These are phyloP conservation scores for Epinotia demarniana DNA, from an alignment of 2,888 invertebrate species.

Conservation along the genomic window DNA sequence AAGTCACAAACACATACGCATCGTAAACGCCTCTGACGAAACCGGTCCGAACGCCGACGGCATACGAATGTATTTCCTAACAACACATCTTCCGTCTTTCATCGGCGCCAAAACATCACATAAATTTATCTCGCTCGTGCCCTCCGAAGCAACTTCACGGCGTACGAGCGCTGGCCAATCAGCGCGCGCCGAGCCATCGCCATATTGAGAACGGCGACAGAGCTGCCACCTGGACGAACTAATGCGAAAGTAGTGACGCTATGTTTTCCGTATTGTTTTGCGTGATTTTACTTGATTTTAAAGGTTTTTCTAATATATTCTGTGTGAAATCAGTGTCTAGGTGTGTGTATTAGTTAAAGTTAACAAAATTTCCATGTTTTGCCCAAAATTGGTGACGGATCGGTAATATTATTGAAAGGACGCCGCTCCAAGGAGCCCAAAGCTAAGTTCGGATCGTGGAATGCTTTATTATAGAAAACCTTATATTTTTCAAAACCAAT, in stretches of 20 bases:
- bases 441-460: conserved; percentile 71
- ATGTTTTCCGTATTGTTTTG: conserved; percentile 74
- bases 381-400: conserved; percentile 57
- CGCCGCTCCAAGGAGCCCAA: conserved; percentile 61
- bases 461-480: conserved; percentile 53
- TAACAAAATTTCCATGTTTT: conserved; percentile 50
- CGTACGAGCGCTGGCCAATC: conserved; percentile 69
- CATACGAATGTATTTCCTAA: conserved; percentile 80
- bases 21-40: conserved; percentile 81
- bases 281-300: conserved; percentile 68
- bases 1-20: conserved; percentile 70
- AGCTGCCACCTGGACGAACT: conserved; percentile 73
- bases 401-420: conserved; percentile 59
- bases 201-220: conserved; percentile 77
- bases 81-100: conserved; percentile 80
- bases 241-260: conserved; percentile 64
- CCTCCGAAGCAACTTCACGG: conserved; percentile 73
- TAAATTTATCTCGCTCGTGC: conserved; percentile 80
- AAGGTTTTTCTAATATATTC: conserved; percentile 55
- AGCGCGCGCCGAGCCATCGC: conserved; percentile 70
- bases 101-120: conserved; percentile 79
- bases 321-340: conserved; percentile 62
- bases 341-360: conserved; percentile 56
- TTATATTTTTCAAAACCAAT: background rate
- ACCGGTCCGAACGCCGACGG: conserved; percentile 77